Evolutionary conservation across 2,888 invertebrate species (phyloP), one percentile per base, ranked within the genome.

Genomic region (Parascotia fuliginaria): DNA sequence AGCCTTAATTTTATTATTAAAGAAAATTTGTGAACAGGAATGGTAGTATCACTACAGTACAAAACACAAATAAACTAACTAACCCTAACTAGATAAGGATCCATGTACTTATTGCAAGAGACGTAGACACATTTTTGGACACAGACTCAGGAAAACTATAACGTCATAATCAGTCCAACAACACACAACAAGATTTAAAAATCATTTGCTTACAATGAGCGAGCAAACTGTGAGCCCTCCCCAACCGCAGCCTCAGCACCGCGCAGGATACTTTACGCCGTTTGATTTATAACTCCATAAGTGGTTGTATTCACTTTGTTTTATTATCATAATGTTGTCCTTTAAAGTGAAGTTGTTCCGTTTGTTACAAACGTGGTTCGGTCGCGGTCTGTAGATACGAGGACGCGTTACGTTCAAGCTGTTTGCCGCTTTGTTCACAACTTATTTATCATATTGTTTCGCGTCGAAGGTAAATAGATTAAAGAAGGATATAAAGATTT

Each of bases 221-320:
- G 7, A 24, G 29, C 31, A 9, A 32, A 38, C 9, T 24, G 9
- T 44, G 15, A 1, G 43, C 7, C 29, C 2, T 13, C 27, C 7
- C 13, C 3, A 31, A 13, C 6, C 14, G 31, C 31, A n/a, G 1
- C 9, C n/a, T 37, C 15, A 15, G n/a, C 22, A 7, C 7, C 19
- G 32, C 33, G 41, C 29, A 34, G 19, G 38, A 47, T 46, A 36
- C 42, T 62, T 64, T 58, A 53, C 60, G 32, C 54, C 61, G 66
- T 74, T 75, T 77, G 74, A 79, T 76, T 76, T 78, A 77, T 70
- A 61, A 59, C 69, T 34, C 41, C 52, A 38, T 55, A 54, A 60
- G 58, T 60, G 55, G 45, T 44, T 49, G 52, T 56, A 43, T 42
- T 53, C 55, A 53, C 63, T 66, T 62, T 55, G 55, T 62, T 58